phyloP scores from a whole-genome alignment of 2,797 vertebrate genomes.

The Sebastes kiyomatsui region DNA sequence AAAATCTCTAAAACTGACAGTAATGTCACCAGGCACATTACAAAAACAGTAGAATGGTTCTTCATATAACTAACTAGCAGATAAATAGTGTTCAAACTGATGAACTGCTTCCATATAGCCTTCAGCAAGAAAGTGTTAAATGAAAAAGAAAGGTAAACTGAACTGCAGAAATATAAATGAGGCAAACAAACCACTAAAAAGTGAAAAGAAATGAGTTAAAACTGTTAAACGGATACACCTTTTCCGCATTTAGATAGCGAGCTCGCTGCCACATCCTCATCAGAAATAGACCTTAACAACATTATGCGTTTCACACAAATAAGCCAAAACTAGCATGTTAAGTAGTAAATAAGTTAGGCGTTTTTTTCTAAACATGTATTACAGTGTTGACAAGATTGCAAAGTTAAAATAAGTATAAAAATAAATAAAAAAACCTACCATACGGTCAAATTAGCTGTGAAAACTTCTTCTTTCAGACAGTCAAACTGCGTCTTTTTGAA shows the following conservation, averaged over 20 bases:
- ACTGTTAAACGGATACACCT: background rate
- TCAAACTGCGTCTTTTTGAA: background rate
- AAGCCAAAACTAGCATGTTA: accelerated
- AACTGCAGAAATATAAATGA: background rate
- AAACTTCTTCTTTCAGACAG: background rate
- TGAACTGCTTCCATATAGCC: background rate
- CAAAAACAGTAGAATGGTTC: background rate
- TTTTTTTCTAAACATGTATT: accelerated
- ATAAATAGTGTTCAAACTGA: background rate
- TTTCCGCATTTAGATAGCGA: constrained; percentile 22
- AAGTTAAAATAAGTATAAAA: background rate
- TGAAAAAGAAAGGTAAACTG: background rate
- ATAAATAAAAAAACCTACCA: background rate
- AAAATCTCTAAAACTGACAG: no score
- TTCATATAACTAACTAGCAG: background rate
- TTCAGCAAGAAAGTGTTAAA: background rate
- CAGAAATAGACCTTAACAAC: no score
- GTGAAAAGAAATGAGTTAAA: background rate
- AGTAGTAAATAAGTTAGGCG: no score
- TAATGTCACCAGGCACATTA: no score
- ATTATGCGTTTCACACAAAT: no score
- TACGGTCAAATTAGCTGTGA: constrained; percentile 16
- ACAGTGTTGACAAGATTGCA: background rate
- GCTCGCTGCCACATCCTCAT: constrained; percentile 46
- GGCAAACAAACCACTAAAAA: background rate